A percentile compares a stretch with the other conserved stretches of the same genome.
Evolutionary conservation across 2,888 invertebrate genomes (phyloP).

Genomic region (Neocrepidodera transversa): DNA sequence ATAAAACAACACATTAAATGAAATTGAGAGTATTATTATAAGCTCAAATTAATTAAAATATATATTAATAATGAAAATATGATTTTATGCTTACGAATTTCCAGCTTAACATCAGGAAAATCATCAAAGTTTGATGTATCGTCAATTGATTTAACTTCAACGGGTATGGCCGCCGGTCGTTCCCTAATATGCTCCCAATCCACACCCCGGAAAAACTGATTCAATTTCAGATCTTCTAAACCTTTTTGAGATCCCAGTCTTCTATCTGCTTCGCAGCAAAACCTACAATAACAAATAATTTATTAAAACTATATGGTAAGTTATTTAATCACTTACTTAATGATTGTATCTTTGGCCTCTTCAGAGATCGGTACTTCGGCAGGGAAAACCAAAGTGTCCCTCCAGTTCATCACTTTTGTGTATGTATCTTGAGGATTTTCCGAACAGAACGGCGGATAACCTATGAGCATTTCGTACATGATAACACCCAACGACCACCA

Average conservation of each 20-base stretch:
- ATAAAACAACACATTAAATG: too few species aligned
- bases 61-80: background rate
- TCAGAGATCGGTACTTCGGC: conserved; percentile 99
- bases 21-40: too few species aligned
- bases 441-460: conserved; percentile 99
- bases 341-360: conserved; percentile 93
- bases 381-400: conserved; percentile 97
- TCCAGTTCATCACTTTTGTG: conserved; percentile 99
- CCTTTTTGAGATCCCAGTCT: conserved; percentile 89
- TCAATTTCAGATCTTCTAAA: conserved; percentile 90
- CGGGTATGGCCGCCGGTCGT: conserved; percentile 96
- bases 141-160: conserved; percentile 98
- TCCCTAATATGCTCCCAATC: conserved; percentile 99
- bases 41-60: too few species aligned
- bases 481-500: conserved; percentile 99
- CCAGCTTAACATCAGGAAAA: conserved; percentile 98
- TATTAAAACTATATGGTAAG: background rate
- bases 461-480: conserved; percentile 99
- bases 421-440: conserved; percentile 98
- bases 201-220: conserved; percentile 94
- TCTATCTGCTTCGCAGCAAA: conserved; percentile 96
- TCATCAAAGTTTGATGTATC: conserved; percentile 99
- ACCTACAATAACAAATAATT: conserved; percentile 63
- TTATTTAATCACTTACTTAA: conserved; percentile 58
- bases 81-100: conserved; percentile 84